Evolutionary conservation across 2,797 vertebrate species (phyloP).

Genomic region (Podarcis lilfordi): DNA sequence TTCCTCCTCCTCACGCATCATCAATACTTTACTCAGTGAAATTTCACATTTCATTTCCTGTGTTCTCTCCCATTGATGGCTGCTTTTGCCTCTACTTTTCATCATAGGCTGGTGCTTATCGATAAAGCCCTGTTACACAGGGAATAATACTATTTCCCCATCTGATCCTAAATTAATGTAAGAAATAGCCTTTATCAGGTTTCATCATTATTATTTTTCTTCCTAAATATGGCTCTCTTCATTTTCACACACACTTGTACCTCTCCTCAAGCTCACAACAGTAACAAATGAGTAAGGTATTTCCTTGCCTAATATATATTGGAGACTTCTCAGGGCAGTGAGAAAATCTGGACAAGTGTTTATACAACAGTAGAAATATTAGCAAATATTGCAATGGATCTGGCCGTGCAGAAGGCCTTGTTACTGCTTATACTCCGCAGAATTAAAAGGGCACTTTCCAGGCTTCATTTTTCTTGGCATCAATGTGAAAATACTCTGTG

Average conservation of each 20-base stretch:
- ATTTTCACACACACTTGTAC: neutral
- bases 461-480: conserved; percentile 17
- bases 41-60: neutral
- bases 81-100: neutral
- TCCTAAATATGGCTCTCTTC: neutral
- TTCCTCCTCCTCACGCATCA: too few relatives aligned
- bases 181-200: neutral
- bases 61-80: neutral
- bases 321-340: neutral
- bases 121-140: neutral
- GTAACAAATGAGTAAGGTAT: neutral
- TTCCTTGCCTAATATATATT: neutral
- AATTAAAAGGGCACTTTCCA: neutral
- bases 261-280: neutral
- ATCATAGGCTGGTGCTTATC: neutral
- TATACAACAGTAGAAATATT: neutral
- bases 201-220: neutral
- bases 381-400: conserved; percentile 1
- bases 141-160: neutral
- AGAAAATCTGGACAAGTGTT: neutral
- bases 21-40: neutral
- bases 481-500: conserved; percentile 1
- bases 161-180: neutral
- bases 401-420: neutral
- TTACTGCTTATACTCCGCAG: neutral